Evolutionary conservation across 2,888 invertebrate species (phyloP).

Genomic region (Galerucella calmariensis): DNA sequence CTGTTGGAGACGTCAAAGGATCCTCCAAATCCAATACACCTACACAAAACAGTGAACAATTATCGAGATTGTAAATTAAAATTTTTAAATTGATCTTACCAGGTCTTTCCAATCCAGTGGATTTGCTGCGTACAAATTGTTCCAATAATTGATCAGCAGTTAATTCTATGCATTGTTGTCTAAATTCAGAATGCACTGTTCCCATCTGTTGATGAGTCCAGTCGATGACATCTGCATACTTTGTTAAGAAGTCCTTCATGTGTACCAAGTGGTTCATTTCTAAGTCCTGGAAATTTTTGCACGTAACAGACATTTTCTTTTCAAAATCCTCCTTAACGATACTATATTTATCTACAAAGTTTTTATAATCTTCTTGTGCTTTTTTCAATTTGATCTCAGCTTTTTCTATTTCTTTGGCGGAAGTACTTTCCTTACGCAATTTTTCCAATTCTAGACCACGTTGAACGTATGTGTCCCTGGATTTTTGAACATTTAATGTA

Average conservation of each 20-base stretch:
- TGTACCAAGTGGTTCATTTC: constrained; percentile 92
- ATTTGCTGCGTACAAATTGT: constrained; percentile 91
- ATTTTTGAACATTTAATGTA: constrained; percentile 87
- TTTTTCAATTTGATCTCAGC: constrained; percentile 92
- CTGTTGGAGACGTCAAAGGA: constrained; percentile 58
- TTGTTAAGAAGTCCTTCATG: constrained; percentile 94
- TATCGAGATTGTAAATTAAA: not conserved
- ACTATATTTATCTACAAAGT: constrained; percentile 91
- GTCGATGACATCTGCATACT: constrained; percentile 87
- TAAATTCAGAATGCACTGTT: constrained; percentile 93
- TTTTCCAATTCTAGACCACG: constrained; percentile 90
- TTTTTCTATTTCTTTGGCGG: constrained; percentile 93
- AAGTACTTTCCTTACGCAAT: constrained; percentile 88
- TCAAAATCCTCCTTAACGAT: constrained; percentile 93
- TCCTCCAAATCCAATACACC: constrained; percentile 62
- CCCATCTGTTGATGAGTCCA: constrained; percentile 92
- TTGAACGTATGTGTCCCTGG: constrained; percentile 91
- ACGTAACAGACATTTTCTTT: constrained; percentile 92
- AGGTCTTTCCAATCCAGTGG: constrained; percentile 93
- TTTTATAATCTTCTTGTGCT: constrained; percentile 94
- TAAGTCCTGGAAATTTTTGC: constrained; percentile 94
- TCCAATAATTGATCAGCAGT: constrained; percentile 93
- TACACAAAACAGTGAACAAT: constrained; percentile 39
- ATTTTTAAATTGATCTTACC: constrained; percentile 68
- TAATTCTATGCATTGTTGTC: constrained; percentile 89